Evolutionary conservation across 2,888 invertebrate genomes (phyloP).

Genomic region (Ophraella communa): DNA sequence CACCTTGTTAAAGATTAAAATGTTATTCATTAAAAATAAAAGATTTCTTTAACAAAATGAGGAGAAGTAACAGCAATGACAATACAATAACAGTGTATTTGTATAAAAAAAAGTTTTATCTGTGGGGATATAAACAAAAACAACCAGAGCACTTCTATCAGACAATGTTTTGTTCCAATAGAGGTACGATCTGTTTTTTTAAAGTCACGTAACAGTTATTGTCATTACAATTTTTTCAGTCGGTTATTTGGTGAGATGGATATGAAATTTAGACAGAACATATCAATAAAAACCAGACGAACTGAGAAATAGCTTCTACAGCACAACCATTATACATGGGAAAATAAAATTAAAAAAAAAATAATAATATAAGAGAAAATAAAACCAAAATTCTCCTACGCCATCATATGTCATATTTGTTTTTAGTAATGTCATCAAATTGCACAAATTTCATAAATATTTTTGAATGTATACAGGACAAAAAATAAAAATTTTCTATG

Average conservation of each 20-base stretch:
- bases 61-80: slow-evolving; percentile 16
- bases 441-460: slow-evolving; percentile 50
- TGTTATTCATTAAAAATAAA: no score
- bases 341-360: slow-evolving; percentile 29
- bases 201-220: slow-evolving; percentile 10
- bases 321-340: slow-evolving; percentile 56
- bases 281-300: slow-evolving; percentile 53
- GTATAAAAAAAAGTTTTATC: background rate
- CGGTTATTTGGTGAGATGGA: slow-evolving; percentile 46
- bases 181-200: background rate
- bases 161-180: background rate
- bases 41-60: background rate
- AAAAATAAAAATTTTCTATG: background rate
- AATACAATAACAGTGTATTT: background rate
- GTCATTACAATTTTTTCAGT: slow-evolving; percentile 23
- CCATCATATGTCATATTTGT: slow-evolving; percentile 56
- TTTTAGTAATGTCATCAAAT: slow-evolving; percentile 54
- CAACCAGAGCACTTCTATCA: background rate
- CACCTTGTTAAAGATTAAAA: background rate
- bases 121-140: slow-evolving; percentile 5
- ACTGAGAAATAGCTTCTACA: slow-evolving; percentile 54
- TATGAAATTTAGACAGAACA: slow-evolving; percentile 55
- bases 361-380: no score
- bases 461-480: slow-evolving; percentile 23
- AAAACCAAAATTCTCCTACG: slow-evolving; percentile 52